phyloP scores from a whole-genome alignment of 2,113 vertebrate genomes.

The Dipodomys merriami region DNA sequence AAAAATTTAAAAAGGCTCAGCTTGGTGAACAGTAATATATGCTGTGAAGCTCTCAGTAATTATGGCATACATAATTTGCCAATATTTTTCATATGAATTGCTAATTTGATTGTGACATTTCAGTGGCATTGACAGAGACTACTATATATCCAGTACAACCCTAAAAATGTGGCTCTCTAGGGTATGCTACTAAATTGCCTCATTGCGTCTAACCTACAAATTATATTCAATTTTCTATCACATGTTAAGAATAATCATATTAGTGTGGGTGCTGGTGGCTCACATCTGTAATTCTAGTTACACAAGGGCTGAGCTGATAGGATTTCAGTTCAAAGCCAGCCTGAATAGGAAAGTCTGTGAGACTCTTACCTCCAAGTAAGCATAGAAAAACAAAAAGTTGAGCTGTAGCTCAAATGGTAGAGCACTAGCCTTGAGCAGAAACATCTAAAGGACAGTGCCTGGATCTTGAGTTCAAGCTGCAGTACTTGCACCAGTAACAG shows the following conservation, averaged over 20 bases:
- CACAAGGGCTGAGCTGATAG: too few relatives aligned
- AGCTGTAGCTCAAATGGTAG: too few relatives aligned
- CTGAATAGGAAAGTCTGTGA: too few relatives aligned
- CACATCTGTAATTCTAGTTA: too few relatives aligned
- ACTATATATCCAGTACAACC: neutral
- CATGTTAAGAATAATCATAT: neutral
- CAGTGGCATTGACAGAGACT: neutral
- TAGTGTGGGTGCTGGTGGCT: neutral
- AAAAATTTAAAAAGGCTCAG: neutral
- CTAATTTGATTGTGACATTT: neutral
- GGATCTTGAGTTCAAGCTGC: too few relatives aligned
- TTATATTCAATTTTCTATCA: neutral
- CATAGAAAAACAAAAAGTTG: too few relatives aligned
- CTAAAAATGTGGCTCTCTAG: neutral
- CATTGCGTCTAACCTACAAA: neutral
- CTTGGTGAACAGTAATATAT: neutral
- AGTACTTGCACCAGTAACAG: too few relatives aligned
- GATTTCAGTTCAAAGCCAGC: too few relatives aligned
- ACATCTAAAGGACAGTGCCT: too few relatives aligned
- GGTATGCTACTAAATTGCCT: neutral
- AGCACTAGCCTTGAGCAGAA: too few relatives aligned
- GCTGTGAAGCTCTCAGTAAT: neutral
- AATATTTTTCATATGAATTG: neutral
- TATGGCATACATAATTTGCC: neutral
- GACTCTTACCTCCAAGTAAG: too few relatives aligned